Conservation (phyloP, 2,113 vertebrate species). For the Eira barbara region DNA sequence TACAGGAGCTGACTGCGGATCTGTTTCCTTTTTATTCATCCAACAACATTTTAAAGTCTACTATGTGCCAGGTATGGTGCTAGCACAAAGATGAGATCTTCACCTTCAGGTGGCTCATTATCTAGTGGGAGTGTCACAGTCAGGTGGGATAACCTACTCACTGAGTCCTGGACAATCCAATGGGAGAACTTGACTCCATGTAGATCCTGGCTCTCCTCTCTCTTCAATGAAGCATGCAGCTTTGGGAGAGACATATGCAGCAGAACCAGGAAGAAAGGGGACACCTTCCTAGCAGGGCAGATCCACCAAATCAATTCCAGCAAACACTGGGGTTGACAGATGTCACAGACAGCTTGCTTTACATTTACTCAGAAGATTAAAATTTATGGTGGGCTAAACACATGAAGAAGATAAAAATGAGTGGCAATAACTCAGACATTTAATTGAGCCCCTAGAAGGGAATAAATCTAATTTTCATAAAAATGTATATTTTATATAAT, state of each 20-base stretch:
- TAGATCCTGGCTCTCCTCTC: not conserved
- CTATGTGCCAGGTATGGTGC: not conserved
- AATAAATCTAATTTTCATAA: not conserved
- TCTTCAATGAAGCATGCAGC: not conserved
- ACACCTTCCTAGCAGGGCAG: not conserved
- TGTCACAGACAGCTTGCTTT: not conserved
- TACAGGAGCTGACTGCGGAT: not conserved
- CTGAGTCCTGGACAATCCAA: not conserved
- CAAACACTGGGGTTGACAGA: not conserved
- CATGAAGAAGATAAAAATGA: slow-evolving; percentile 26
- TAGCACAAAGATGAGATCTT: not conserved
- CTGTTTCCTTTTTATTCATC: not conserved
- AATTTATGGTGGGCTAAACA: not conserved
- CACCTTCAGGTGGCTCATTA: not conserved
- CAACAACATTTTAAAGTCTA: not conserved
- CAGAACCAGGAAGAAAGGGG: slow-evolving; percentile 17
- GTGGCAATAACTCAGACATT: slow-evolving; percentile 17
- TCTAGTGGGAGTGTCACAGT: not conserved
- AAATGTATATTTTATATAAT: not conserved
- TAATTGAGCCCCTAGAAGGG: not conserved
- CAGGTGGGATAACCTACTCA: not conserved
- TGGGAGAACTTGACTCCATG: not conserved
- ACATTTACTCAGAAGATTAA: slow-evolving; percentile 14
- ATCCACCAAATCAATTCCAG: not conserved
- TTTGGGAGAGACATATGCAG: not conserved